A percentile compares a stretch with the other conserved stretches of the same genome.
Evolutionary conservation across 1,140 invertebrate genomes (phyloP).

Genomic region (Drosophila kohkoa): DNA sequence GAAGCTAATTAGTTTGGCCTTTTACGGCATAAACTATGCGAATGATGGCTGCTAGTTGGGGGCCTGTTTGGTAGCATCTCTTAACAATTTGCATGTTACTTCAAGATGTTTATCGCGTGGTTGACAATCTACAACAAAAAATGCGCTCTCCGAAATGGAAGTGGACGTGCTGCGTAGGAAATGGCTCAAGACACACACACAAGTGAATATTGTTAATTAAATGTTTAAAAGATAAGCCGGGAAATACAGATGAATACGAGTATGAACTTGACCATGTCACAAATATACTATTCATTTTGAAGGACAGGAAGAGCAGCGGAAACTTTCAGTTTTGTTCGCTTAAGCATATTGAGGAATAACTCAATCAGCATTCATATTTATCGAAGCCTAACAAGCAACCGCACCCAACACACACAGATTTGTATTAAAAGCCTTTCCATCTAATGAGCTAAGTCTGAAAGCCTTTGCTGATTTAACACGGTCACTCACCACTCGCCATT

Average conservation of each 20-base stretch:
- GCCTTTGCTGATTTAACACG: constrained; percentile 10
- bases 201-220: constrained; percentile 40
- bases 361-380: constrained; percentile 33
- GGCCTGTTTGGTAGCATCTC: constrained; percentile 52
- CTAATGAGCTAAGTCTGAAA: constrained; percentile 28
- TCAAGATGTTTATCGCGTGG: constrained; percentile 43
- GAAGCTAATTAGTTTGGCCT: constrained; percentile 79
- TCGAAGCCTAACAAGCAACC: constrained; percentile 12
- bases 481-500: constrained; percentile 6
- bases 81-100: constrained; percentile 46
- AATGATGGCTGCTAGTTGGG: constrained; percentile 47
- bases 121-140: constrained; percentile 38
- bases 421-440: constrained; percentile 38
- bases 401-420: constrained; percentile 11
- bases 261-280: constrained; percentile 37
- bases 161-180: constrained; percentile 44
- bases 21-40: constrained; percentile 76
- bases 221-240: constrained; percentile 34
- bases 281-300: not conserved
- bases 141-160: constrained; percentile 26
- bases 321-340: constrained; percentile 36
- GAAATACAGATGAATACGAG: constrained; percentile 21
- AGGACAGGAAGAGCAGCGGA: constrained; percentile 48
- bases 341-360: constrained; percentile 26
- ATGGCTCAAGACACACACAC: constrained; percentile 33